Evolutionary conservation across 2,888 invertebrate genomes (phyloP).

Genomic region (Aplocera efformata): DNA sequence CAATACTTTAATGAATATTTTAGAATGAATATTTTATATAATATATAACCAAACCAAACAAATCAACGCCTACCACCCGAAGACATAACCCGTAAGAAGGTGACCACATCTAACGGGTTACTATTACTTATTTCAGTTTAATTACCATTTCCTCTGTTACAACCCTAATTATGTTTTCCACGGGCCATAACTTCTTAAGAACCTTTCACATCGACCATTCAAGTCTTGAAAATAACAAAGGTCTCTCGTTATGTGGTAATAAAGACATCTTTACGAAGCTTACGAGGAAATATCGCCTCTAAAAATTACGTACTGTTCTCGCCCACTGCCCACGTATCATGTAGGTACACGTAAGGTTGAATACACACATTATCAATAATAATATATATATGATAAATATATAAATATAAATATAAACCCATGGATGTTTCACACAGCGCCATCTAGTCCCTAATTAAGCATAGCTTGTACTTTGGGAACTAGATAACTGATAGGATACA

Average conservation of each 20-base stretch:
- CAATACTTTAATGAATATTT: too few relatives aligned
- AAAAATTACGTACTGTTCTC: slow-evolving; percentile 17
- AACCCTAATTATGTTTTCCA: slow-evolving; percentile 7
- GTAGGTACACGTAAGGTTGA: neutral
- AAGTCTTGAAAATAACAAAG: slow-evolving; percentile 13
- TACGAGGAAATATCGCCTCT: slow-evolving; percentile 21
- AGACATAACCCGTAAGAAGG: too few relatives aligned
- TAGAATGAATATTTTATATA: too few relatives aligned
- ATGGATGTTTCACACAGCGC: too few relatives aligned
- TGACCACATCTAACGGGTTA: too few relatives aligned
- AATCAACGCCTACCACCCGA: too few relatives aligned
- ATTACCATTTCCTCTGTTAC: slow-evolving; percentile 11
- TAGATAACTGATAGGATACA: too few relatives aligned
- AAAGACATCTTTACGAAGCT: slow-evolving; percentile 21
- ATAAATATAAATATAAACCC: too few relatives aligned
- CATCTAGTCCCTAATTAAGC: too few relatives aligned
- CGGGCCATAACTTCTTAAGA: slow-evolving; percentile 13
- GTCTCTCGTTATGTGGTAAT: slow-evolving; percentile 22
- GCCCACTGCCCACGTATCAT: slow-evolving; percentile 12
- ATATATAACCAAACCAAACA: too few relatives aligned
- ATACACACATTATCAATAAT: neutral
- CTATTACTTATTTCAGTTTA: slow-evolving; percentile 15
- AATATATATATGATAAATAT: too few relatives aligned
- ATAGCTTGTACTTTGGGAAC: too few relatives aligned
- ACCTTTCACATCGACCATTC: slow-evolving; percentile 16